phyloP scores from a whole-genome alignment of 2,797 vertebrate genomes.

The Odontamblyopus lacepedii region DNA sequence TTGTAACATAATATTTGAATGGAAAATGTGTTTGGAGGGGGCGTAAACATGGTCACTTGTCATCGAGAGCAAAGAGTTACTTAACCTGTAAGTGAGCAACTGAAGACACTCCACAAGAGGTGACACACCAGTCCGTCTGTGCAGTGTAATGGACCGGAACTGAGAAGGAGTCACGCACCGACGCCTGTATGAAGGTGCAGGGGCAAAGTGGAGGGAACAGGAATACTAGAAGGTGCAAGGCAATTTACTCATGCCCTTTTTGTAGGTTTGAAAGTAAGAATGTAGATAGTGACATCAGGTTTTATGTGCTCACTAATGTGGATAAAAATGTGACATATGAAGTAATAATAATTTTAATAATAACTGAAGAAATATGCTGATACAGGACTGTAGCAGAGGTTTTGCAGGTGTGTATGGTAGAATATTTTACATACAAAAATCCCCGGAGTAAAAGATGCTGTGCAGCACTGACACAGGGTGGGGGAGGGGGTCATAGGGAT shows the following conservation, averaged over 20 bases:
- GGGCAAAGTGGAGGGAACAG: conserved; percentile 16
- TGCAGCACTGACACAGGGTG: conserved; percentile 12
- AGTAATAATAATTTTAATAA: background rate
- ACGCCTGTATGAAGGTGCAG: conserved; percentile 17
- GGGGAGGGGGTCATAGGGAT: conserved; percentile 48
- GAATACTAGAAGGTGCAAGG: background rate
- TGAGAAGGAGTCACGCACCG: conserved; percentile 32
- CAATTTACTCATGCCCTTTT: background rate
- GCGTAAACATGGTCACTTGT: conserved; percentile 8
- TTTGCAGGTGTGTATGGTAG: background rate
- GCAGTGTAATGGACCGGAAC: conserved; percentile 54
- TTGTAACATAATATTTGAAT: background rate
- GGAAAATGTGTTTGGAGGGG: background rate
- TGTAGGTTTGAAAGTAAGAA: background rate
- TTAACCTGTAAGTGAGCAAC: conserved; percentile 49
- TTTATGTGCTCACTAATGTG: background rate
- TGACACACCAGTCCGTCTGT: conserved; percentile 45
- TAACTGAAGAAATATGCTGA: background rate
- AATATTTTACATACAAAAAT: background rate
- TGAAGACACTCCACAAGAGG: conserved; percentile 27
- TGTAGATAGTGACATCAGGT: background rate
- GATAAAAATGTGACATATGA: background rate
- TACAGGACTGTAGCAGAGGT: background rate
- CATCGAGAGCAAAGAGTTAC: background rate
- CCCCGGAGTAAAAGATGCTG: background rate